phyloP scores from a whole-genome alignment of 2,888 invertebrate species.

The Ornithoptera alexandrae region DNA sequence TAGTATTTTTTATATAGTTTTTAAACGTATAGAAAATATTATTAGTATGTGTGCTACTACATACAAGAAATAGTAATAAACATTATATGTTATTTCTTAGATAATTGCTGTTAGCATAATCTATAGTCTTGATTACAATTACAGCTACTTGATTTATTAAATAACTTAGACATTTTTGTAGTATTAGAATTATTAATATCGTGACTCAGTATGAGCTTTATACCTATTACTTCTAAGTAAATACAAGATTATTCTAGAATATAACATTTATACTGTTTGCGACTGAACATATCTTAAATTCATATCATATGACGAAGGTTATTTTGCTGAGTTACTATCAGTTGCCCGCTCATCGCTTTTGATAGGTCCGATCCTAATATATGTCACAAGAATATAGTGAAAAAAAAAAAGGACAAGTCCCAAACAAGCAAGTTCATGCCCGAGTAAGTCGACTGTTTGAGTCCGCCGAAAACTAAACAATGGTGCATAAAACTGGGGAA shows the following conservation, averaged over 20 bases:
- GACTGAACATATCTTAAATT: too few relatives aligned
- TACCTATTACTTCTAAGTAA: too few relatives aligned
- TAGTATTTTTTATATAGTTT: too few relatives aligned
- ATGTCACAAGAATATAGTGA: slow-evolving; percentile 7
- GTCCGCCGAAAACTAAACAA: slow-evolving; percentile 27
- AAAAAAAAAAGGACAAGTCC: slow-evolving; percentile 29
- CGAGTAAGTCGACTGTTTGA: slow-evolving; percentile 27
- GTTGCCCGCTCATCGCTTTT: neutral
- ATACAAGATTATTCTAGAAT: too few relatives aligned
- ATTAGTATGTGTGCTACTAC: too few relatives aligned
- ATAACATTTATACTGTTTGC: too few relatives aligned
- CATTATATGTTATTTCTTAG: neutral
- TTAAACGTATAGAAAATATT: too few relatives aligned
- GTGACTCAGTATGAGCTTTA: too few relatives aligned
- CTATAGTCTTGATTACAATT: too few relatives aligned
- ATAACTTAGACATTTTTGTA: slow-evolving; percentile 2
- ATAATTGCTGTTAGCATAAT: neutral
- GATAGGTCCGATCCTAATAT: slow-evolving; percentile 2
- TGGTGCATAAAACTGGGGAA: slow-evolving; percentile 17
- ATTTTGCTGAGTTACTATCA: too few relatives aligned
- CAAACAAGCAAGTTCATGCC: slow-evolving; percentile 26
- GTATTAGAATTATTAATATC: neutral
- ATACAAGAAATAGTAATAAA: too few relatives aligned
- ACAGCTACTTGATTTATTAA: neutral
- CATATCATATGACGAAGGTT: too few relatives aligned